Conservation (phyloP, 2,113 vertebrate species). For the Atherinomorus stipes region DNA sequence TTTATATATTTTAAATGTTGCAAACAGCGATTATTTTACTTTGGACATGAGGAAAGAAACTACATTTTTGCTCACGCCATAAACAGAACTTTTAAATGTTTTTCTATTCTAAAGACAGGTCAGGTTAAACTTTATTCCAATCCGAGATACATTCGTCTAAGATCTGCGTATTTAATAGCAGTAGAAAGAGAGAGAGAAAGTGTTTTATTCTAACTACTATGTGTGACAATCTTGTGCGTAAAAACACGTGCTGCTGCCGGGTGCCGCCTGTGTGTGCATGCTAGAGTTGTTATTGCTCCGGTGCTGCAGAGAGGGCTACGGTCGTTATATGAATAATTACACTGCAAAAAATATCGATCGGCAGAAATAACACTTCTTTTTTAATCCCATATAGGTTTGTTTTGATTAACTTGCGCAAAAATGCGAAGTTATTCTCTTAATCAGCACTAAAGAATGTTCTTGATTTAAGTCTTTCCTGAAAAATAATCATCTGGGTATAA, state of each 20-base stretch:
- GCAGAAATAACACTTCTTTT: not conserved
- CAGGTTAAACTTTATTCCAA: not conserved
- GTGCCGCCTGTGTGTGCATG: constrained; percentile 37
- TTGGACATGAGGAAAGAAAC: not conserved
- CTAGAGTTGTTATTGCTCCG: constrained; percentile 43
- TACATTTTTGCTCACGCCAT: not conserved
- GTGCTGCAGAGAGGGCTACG: constrained; percentile 22
- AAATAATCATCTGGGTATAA: not conserved
- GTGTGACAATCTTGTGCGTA: constrained; percentile 62
- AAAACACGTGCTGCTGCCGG: constrained; percentile 73
- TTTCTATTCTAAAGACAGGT: no score
- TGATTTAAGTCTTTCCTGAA: not conserved
- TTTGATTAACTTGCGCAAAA: constrained; percentile 1
- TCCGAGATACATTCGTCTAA: not conserved
- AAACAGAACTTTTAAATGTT: constrained; percentile 5
- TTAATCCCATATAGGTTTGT: not conserved
- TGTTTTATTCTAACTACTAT: no score
- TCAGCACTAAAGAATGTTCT: not conserved
- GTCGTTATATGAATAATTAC: constrained; percentile 11
- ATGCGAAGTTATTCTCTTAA: not conserved
- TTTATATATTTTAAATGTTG: no score
- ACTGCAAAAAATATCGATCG: constrained; percentile 18
- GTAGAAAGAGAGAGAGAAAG: constrained; percentile 1
- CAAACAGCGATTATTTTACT: constrained; percentile 3
- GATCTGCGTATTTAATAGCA: constrained; percentile 6